Base-by-base conservation (phyloP, 1,140 invertebrate species). In the Drosophila repletoides region DNA sequence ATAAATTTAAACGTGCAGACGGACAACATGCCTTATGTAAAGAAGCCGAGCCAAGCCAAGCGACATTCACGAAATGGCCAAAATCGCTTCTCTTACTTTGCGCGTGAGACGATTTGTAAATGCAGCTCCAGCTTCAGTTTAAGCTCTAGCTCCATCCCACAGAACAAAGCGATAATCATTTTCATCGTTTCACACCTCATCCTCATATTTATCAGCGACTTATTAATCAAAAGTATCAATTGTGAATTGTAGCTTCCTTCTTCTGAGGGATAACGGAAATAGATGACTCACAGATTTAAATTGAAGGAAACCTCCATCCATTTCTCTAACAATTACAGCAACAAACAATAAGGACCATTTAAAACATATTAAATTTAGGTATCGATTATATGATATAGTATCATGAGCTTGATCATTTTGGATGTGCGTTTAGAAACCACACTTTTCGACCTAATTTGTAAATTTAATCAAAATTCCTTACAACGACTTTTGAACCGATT, bases 1-100 rank as follows among this genome's bases (percentile, higher is more conserved):
- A 83, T 83, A 83, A 83, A 83, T 83, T 83, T 83, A 83, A 83
- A 83, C 80, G 79, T 84, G 70, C 77, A 83, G 79, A 83, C 75
- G 74, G 80, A 83, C 79, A 83, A 71, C 79, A 80, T 79, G 80
- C 79, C 65, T 71, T 84, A 83, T 83, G 79, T 86, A 79, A 83
- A 79, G 68, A 79, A 40, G 21, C 21, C 22, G 15, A 55, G 14
- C 14, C 6, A 10, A 15, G 22, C 21, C 14, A 70, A 41, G 59
- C 72, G 60, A 74, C 74, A 67, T 86, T 79, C 65, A 72, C 74
- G 55, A 84, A 76, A 77, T 76, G 77, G 73, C 59, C 61, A 58
- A 73, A 81, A 77, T 79, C 70, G 79, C 69, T 60, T 34, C 29
- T 59, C 36, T 12, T 66, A 66, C 45, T 38, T 33, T 74, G 65